phyloP scores from a whole-genome alignment of 2,797 vertebrate genomes.

The Tolypeutes matacus region DNA sequence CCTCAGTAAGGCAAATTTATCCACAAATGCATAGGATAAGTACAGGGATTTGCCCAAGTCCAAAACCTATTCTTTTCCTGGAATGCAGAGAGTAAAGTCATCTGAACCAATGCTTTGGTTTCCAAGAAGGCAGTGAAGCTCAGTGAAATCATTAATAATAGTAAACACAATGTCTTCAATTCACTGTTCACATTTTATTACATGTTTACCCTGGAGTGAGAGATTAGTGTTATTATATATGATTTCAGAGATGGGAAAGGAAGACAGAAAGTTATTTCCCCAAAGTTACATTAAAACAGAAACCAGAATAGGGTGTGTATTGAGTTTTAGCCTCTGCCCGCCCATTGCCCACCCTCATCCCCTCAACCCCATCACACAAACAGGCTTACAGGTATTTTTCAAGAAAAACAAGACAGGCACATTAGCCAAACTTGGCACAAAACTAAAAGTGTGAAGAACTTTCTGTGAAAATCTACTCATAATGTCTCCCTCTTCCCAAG shows the following conservation, averaged over 20 bases:
- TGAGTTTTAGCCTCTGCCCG: not conserved
- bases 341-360: too few species aligned
- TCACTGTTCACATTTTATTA: constrained; percentile 42
- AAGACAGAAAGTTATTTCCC: constrained; percentile 40
- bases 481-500: not conserved
- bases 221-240: not conserved
- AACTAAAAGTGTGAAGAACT: not conserved
- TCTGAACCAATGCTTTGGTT: not conserved
- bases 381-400: not conserved
- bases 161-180: constrained; percentile 5
- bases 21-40: not conserved
- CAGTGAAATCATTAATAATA: not conserved
- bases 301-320: constrained; percentile 3
- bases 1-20: not conserved
- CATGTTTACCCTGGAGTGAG: constrained; percentile 25
- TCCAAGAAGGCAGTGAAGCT: not conserved
- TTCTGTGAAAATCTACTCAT: not conserved
- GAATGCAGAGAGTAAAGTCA: not conserved
- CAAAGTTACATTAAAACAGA: constrained; percentile 56
- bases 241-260: constrained; percentile 29
- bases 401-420: constrained; percentile 11
- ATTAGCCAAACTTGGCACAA: constrained; percentile 5
- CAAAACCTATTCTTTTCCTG: not conserved
- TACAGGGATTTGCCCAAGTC: not conserved
- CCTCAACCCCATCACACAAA: too few species aligned